Base-by-base conservation (phyloP, 2,113 vertebrate genomes). In the Lanius ludovicianus region DNA sequence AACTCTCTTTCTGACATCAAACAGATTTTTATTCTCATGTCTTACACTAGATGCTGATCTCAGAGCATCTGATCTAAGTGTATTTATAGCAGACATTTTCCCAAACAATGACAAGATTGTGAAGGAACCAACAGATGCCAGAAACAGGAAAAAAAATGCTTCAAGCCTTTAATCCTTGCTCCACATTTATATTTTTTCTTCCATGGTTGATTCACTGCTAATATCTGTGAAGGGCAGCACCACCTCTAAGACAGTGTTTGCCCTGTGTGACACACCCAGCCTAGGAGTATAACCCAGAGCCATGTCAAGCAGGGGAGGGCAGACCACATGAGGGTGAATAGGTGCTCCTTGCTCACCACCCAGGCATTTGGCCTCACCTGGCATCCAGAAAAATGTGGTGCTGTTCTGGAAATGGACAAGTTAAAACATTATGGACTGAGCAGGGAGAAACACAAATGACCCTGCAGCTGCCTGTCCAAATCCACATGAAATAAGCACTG, bases 11-110 rank as follows among this genome's bases (percentile, higher is more conserved):
- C 30, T 78, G 63, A 88, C n/a, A 69, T 73, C 49, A 76, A 79
- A 53, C 41, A 76, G 37, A 68, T 23, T 79, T 92, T 87, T 83
- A 20, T 73, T 85, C 59, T 87, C 13, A 31, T 71, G 18, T 82
- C 11, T 79, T 84, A 71, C 14, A 37, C 44, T 67, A 47, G 28
- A 60, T 7, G 14, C 49, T 64, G 53, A 85, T 85, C 90, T 90
- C 60, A 64, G 79, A 93, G 78, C 59, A 76, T 77, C 81, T 89
- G 64, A 93, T 87, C 33, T 60, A 64, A 84, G 49, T 31, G 41
- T 90, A 88, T 97, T 92, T 93, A 88, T 95, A 90, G 67, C 46
- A 88, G 75, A 76, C 21, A 11, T 70, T 92, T 93, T 93, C 67
- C 87, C 64, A 78, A 78, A 95, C 9, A 62, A 87, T 90, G 69